A percentile compares a stretch with the other conserved stretches of the same genome.
These are phyloP conservation scores for Drosophila aldrichi DNA, from an alignment of 2,888 invertebrate genomes.

Conservation along the genomic window DNA sequence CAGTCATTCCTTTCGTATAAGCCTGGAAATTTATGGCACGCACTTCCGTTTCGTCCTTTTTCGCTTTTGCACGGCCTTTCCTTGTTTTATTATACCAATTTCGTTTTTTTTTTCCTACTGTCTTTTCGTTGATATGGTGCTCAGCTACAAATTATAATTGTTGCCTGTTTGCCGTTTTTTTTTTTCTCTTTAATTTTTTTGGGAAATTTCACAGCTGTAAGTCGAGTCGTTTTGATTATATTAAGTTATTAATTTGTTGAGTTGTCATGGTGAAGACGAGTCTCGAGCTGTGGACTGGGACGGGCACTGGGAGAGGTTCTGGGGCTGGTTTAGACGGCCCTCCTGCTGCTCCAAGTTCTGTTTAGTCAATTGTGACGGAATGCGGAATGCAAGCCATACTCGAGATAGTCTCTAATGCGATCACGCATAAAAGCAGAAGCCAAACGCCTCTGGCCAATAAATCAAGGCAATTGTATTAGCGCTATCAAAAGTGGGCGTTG, in stretches of 20 bases:
- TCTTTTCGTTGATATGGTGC: constrained; percentile 44
- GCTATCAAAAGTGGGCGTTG: constrained; percentile 53
- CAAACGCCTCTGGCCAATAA: constrained; percentile 48
- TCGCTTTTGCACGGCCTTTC: constrained; percentile 36
- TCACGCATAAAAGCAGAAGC: neutral
- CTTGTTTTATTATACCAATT: constrained; percentile 46
- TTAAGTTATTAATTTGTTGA: constrained; percentile 81
- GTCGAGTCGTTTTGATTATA: constrained; percentile 75
- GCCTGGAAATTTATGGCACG: constrained; percentile 82
- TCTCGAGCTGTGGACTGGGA: constrained; percentile 18
- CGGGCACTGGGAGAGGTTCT: neutral
- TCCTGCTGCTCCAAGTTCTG: constrained; percentile 26
- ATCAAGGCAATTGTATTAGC: constrained; percentile 33
- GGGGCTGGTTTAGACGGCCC: constrained; percentile 6
- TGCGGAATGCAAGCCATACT: neutral
- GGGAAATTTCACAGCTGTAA: constrained; percentile 78
- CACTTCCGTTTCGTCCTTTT: constrained; percentile 78
- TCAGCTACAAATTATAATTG: constrained; percentile 75
- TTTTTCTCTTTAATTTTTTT: constrained; percentile 50
- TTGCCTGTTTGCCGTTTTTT: constrained; percentile 64
- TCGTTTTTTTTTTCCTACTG: constrained; percentile 22
- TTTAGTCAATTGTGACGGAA: constrained; percentile 58
- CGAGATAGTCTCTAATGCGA: neutral
- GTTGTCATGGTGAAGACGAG: constrained; percentile 73
- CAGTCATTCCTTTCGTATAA: constrained; percentile 62